A percentile compares a stretch with the other conserved stretches of the same genome.
Conservation (phyloP, 2,113 vertebrate species). For the Urocolius indicus region DNA sequence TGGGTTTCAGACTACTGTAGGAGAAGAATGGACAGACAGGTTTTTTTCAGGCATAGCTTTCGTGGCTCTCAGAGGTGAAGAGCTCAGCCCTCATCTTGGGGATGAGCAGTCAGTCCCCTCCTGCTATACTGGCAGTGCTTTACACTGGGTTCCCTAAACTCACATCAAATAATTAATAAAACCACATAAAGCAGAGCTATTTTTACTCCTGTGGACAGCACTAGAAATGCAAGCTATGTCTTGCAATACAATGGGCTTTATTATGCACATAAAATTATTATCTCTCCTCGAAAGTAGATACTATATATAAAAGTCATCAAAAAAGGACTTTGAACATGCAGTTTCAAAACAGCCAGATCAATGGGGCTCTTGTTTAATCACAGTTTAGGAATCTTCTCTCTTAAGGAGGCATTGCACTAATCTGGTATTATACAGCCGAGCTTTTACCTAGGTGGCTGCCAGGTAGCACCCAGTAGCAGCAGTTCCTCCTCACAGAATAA, state of each 20-base stretch:
- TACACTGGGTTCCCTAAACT: not conserved
- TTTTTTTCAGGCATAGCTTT: not conserved
- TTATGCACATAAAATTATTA: not conserved
- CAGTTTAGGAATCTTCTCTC: not conserved
- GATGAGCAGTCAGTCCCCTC: not conserved
- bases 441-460: accelerated
- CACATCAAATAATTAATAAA: not conserved
- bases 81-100: not conserved
- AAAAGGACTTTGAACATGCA: not conserved
- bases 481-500: not conserved
- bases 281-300: not conserved
- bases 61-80: not conserved
- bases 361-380: not conserved
- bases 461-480: not conserved
- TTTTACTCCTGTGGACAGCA: not conserved
- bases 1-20: not conserved
- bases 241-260: not conserved
- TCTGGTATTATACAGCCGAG: not conserved
- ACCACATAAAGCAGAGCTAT: not conserved
- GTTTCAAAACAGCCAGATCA: not conserved
- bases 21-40: not conserved
- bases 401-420: not conserved
- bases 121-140: not conserved
- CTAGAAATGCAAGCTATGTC: not conserved
- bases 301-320: not conserved